Evolutionary conservation across 2,797 vertebrate species (phyloP).

Genomic region (Xenopus petersii): DNA sequence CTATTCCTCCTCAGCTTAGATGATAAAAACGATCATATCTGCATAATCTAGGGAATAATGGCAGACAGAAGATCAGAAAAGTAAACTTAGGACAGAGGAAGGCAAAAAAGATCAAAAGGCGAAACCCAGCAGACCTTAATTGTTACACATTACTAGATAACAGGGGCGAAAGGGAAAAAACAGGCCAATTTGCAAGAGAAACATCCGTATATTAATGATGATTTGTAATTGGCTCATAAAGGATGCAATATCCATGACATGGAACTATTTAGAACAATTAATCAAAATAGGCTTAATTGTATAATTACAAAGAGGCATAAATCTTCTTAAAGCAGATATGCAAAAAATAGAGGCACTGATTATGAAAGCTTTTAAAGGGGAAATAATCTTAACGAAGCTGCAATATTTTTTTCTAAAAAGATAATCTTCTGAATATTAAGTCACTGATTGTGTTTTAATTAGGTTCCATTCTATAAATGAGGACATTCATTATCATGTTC

Average conservation of each 20-base stretch:
- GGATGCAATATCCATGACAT: constrained; percentile 61
- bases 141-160: constrained; percentile 44
- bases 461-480: constrained; percentile 59
- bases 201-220: constrained; percentile 60
- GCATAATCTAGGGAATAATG: constrained; percentile 60
- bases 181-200: constrained; percentile 66
- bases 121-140: constrained; percentile 54
- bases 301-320: constrained; percentile 66
- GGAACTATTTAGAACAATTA: constrained; percentile 69
- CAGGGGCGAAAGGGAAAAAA: constrained; percentile 61
- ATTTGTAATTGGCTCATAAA: constrained; percentile 64
- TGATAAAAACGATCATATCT: constrained; percentile 65
- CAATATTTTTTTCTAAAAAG: constrained; percentile 58
- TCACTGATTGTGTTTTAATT: constrained; percentile 62
- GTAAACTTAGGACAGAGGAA: constrained; percentile 53
- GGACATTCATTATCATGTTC: constrained; percentile 62
- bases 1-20: constrained; percentile 58
- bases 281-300: constrained; percentile 63
- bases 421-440: constrained; percentile 55
- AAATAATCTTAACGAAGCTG: constrained; percentile 62
- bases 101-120: constrained; percentile 56
- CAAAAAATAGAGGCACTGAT: constrained; percentile 53
- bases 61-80: constrained; percentile 60
- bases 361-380: constrained; percentile 64
- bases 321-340: constrained; percentile 61